Conservation (phyloP, 1,140 invertebrate genomes). For the Matsumurasca onukii region DNA sequence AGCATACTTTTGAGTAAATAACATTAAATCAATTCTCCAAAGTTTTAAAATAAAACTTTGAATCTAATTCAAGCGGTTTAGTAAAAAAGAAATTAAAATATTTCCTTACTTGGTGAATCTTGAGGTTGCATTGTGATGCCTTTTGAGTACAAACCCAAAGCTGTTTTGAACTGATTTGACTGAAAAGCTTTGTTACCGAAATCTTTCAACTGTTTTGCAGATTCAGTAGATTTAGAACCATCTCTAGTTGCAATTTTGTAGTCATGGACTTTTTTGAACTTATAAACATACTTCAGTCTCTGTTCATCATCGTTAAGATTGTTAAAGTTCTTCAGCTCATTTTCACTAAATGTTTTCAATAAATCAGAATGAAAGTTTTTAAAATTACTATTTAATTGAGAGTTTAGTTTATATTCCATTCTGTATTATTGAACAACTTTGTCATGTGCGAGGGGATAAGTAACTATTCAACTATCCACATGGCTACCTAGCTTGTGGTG, state of each 20-base stretch:
- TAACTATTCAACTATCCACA: too few species aligned
- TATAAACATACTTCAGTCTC: slow-evolving; percentile 19
- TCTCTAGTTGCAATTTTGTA: neutral
- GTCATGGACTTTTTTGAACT: neutral
- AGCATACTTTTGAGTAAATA: neutral
- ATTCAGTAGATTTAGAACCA: slow-evolving; percentile 15
- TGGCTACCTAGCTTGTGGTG: too few species aligned
- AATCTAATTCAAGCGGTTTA: too few species aligned
- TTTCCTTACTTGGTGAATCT: slow-evolving; percentile 41
- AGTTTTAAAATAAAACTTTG: too few species aligned
- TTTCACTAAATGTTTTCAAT: slow-evolving; percentile 9
- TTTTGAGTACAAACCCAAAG: slow-evolving; percentile 72
- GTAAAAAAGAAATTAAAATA: neutral
- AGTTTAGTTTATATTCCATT: too few species aligned
- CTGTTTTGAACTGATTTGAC: slow-evolving; percentile 69
- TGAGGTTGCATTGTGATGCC: slow-evolving; percentile 63
- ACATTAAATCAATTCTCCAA: neutral
- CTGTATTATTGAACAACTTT: too few species aligned
- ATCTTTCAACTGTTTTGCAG: slow-evolving; percentile 64
- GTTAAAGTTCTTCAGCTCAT: slow-evolving; percentile 22
- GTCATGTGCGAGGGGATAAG: too few species aligned
- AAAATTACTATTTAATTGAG: slow-evolving; percentile 7
- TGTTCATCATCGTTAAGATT: slow-evolving; percentile 6
- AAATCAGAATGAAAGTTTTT: slow-evolving; percentile 25
- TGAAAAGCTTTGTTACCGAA: slow-evolving; percentile 78